A percentile compares a stretch with the other conserved stretches of the same genome.
Evolutionary conservation across 2,888 invertebrate genomes (phyloP).

Genomic region (Phortica okadai): DNA sequence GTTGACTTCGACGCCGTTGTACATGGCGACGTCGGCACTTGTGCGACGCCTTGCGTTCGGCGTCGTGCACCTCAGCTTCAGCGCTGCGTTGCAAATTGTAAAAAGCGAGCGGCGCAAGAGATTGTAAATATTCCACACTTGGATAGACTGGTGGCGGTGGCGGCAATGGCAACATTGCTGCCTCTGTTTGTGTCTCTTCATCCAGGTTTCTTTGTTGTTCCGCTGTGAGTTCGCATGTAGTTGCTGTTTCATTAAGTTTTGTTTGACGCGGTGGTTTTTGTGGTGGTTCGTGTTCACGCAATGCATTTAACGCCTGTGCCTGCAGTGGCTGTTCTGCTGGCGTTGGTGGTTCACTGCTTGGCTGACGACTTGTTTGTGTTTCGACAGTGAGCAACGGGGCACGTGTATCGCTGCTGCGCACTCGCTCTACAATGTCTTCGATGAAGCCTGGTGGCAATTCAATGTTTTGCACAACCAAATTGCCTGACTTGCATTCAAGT

Average conservation of each 20-base stretch:
- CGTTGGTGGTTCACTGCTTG: constrained; percentile 62
- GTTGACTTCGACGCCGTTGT: constrained; percentile 61
- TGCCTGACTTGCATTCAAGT: constrained; percentile 83
- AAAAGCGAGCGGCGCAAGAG: constrained; percentile 78
- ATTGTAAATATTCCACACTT: constrained; percentile 78
- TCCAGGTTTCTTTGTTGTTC: constrained; percentile 60
- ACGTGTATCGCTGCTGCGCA: constrained; percentile 71
- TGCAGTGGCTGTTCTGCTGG: constrained; percentile 50
- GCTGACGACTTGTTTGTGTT: constrained; percentile 73
- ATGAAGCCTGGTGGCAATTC: constrained; percentile 83
- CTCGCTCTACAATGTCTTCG: constrained; percentile 80
- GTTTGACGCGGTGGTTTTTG: constrained; percentile 53
- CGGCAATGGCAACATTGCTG: constrained; percentile 77
- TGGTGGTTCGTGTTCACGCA: constrained; percentile 45
- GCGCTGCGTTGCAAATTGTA: constrained; percentile 76
- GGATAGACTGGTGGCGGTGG: constrained; percentile 77
- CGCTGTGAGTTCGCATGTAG: not conserved
- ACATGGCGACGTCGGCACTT: constrained; percentile 78
- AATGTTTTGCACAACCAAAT: constrained; percentile 82
- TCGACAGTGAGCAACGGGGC: constrained; percentile 73
- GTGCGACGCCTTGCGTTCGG: constrained; percentile 72
- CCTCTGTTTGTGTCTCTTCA: constrained; percentile 71
- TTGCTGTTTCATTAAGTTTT: constrained; percentile 7
- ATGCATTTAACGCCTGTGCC: constrained; percentile 45
- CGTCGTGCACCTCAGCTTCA: constrained; percentile 70